These are phyloP conservation scores for Colletes gigas DNA, from an alignment of 1,140 invertebrate genomes.

Conservation along the genomic window DNA sequence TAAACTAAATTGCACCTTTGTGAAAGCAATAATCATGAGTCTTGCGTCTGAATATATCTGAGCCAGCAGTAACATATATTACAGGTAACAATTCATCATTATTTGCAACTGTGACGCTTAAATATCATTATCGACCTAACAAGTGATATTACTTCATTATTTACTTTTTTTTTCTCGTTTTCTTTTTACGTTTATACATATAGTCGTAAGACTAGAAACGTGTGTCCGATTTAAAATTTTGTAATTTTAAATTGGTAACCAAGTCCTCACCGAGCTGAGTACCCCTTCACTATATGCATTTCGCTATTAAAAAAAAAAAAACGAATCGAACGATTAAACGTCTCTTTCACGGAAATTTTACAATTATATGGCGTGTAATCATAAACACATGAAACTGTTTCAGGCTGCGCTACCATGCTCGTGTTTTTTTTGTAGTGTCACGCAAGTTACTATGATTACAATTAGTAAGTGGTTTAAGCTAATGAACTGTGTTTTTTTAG, in stretches of 20 bases:
- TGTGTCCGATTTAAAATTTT: slow-evolving; percentile 41
- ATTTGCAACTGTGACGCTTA: slow-evolving; percentile 40
- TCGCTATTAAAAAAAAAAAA: not conserved
- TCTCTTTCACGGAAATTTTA: not conserved
- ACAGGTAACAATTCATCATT: slow-evolving; percentile 30
- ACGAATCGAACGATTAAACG: slow-evolving; percentile 5
- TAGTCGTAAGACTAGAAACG: slow-evolving; percentile 38
- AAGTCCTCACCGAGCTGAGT: not conserved
- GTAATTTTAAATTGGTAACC: slow-evolving; percentile 30
- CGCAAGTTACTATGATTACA: slow-evolving; percentile 56
- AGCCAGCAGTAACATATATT: slow-evolving; percentile 44
- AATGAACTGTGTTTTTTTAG: slow-evolving; percentile 68
- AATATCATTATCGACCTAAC: slow-evolving; percentile 45
- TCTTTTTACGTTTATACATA: slow-evolving; percentile 4
- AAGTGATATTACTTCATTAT: slow-evolving; percentile 1
- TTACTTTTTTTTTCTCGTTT: no score
- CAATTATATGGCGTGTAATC: slow-evolving; percentile 14
- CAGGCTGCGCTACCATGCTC: slow-evolving; percentile 63
- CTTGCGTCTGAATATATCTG: slow-evolving; percentile 40
- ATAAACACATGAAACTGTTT: slow-evolving; percentile 45
- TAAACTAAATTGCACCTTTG: slow-evolving; percentile 48
- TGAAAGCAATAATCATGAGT: slow-evolving; percentile 21
- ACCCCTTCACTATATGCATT: not conserved
- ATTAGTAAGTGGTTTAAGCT: slow-evolving; percentile 65
- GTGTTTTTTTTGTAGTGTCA: slow-evolving; percentile 46